Conservation (phyloP, 2,888 invertebrate genomes). For the Drosophila seclusa region DNA sequence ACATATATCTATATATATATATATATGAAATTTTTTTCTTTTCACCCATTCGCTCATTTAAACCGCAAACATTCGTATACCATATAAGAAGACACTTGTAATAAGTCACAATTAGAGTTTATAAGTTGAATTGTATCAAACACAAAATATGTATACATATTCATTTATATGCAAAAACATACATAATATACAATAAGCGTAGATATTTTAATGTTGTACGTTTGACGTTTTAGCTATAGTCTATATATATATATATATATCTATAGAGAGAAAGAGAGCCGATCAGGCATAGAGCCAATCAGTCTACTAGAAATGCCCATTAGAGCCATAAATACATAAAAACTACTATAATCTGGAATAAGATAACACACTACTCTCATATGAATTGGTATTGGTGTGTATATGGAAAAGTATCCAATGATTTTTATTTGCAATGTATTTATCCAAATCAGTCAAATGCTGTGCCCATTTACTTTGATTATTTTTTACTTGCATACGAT, state of each 20-base stretch:
- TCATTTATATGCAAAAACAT: conserved; percentile 17
- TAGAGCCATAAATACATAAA: conserved; percentile 35
- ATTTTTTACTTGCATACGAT: conserved; percentile 16
- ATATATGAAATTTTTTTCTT: conserved; percentile 23
- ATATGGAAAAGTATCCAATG: conserved; percentile 27
- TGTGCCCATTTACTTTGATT: conserved; percentile 34
- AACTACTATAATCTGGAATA: conserved; percentile 25
- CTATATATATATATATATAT: neutral
- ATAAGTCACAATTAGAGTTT: conserved; percentile 57
- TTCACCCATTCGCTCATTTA: conserved; percentile 17
- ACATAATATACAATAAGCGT: conserved; percentile 30
- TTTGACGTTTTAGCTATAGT: conserved; percentile 62
- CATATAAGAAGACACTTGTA: conserved; percentile 69
- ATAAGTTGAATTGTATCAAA: conserved; percentile 46
- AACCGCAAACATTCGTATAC: conserved; percentile 72
- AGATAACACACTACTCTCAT: conserved; percentile 16
- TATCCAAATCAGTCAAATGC: conserved; percentile 32
- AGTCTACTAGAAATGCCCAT: conserved; percentile 48
- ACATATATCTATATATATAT: conserved; percentile 13
- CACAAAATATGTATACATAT: conserved; percentile 35
- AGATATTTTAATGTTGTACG: conserved; percentile 67
- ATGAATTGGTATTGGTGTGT: conserved; percentile 28
- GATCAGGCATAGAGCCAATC: conserved; percentile 53
- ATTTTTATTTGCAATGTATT: conserved; percentile 25
- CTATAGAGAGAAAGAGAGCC: conserved; percentile 20